Evolutionary conservation across 2,888 invertebrate species (phyloP).

Genomic region (Nemotelus nigrinus): DNA sequence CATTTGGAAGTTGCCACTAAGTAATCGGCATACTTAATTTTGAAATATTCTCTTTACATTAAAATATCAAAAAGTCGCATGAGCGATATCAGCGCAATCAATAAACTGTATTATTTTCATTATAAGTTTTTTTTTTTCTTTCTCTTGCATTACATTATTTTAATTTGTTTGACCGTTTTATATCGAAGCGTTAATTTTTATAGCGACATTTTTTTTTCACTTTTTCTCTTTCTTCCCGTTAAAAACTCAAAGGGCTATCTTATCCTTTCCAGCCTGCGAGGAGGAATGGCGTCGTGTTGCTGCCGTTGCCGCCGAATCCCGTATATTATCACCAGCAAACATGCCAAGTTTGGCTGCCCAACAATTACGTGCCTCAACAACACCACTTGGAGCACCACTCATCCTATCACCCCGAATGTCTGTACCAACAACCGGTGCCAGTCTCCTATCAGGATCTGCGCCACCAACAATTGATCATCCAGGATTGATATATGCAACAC

Average conservation of each 20-base stretch:
- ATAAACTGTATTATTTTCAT: too few relatives aligned
- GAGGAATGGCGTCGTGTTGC: conserved; percentile 88
- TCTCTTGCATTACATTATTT: too few relatives aligned
- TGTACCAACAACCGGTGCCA: conserved; percentile 78
- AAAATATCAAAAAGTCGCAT: too few relatives aligned
- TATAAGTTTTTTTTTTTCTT: too few relatives aligned
- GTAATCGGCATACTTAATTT: too few relatives aligned
- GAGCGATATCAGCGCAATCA: too few relatives aligned
- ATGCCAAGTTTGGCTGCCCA: conserved; percentile 73
- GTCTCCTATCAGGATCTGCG: conserved; percentile 68
- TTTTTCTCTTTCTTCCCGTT: conserved; percentile 32
- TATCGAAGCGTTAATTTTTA: conserved; percentile 9
- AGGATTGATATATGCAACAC: conserved; percentile 82
- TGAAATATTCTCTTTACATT: too few relatives aligned
- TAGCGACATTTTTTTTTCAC: conserved; percentile 34
- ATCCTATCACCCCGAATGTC: conserved; percentile 92
- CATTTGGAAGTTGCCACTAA: too few relatives aligned
- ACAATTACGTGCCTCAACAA: conserved; percentile 73
- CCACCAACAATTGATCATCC: conserved; percentile 76
- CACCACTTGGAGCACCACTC: conserved; percentile 88
- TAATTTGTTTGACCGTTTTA: too few relatives aligned
- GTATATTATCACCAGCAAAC: conserved; percentile 71
- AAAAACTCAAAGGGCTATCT: conserved; percentile 38
- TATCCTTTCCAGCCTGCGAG: conserved; percentile 74
- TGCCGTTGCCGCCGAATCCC: conserved; percentile 82